A percentile compares a stretch with the other conserved stretches of the same genome.
Conservation (phyloP, 2,797 vertebrate species). For the Chrosomus eos region DNA sequence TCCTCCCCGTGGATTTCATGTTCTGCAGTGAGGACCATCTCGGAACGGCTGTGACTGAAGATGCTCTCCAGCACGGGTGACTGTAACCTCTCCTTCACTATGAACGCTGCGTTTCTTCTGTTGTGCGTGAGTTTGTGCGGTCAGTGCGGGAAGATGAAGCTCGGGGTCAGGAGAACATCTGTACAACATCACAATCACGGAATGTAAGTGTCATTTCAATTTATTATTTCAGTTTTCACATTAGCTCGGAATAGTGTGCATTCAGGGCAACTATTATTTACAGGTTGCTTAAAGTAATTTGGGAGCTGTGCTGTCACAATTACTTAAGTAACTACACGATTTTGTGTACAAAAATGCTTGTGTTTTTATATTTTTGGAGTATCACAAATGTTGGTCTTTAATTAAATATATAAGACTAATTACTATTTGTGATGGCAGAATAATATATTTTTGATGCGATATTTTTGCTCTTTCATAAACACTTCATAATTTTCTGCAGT, state of each 20-base stretch:
- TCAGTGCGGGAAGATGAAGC: slow-evolving; percentile 82
- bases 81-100: slow-evolving; percentile 65
- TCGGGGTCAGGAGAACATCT: slow-evolving; percentile 83
- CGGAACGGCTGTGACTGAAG: neutral
- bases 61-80: neutral
- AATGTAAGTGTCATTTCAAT: slow-evolving; percentile 74
- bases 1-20: no score
- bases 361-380: neutral
- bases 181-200: slow-evolving; percentile 75
- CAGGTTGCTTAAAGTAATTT: neutral
- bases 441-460: neutral
- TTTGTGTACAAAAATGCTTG: neutral
- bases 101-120: slow-evolving; percentile 76
- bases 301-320: neutral
- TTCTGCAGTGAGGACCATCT: no score
- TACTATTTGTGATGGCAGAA: neutral
- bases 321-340: neutral
- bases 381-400: neutral
- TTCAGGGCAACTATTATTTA: neutral
- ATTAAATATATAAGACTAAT: neutral
- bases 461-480: neutral
- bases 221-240: neutral
- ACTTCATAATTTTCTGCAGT: neutral
- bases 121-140: slow-evolving; percentile 78
- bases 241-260: no score